Conservation (phyloP, 2,113 vertebrate species). For the Heterocephalus glaber region DNA sequence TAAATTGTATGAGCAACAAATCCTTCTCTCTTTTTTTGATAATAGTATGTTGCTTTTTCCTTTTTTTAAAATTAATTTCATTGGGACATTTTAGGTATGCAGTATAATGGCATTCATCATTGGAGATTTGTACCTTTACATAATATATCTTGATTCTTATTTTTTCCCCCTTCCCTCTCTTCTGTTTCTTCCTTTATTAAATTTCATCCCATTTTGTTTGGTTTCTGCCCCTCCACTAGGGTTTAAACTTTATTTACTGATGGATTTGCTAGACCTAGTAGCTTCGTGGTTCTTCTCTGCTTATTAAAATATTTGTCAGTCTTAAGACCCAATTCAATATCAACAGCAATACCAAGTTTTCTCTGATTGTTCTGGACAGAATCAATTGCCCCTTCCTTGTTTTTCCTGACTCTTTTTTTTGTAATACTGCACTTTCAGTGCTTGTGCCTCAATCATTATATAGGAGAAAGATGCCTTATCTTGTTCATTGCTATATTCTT, state of each 20-base stretch:
- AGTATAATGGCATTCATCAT: no score
- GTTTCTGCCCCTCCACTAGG: not conserved
- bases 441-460: not conserved
- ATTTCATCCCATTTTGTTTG: not conserved
- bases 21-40: not conserved
- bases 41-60: not conserved
- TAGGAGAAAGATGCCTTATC: not conserved
- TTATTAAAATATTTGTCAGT: conserved; percentile 36
- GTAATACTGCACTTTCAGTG: not conserved
- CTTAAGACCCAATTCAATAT: conserved; percentile 19
- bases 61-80: no score
- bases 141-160: no score
- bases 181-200: not conserved
- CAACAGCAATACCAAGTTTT: not conserved
- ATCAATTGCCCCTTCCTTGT: not conserved
- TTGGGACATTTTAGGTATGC: no score
- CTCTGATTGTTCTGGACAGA: not conserved
- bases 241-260: not conserved
- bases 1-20: not conserved
- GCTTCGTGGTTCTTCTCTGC: not conserved
- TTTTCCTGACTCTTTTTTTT: conserved; percentile 14
- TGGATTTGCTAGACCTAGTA: conserved; percentile 15
- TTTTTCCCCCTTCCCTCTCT: no score
- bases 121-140: no score
- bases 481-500: conserved; percentile 23